phyloP scores from a whole-genome alignment of 2,888 invertebrate genomes.

The Oithona nana region DNA sequence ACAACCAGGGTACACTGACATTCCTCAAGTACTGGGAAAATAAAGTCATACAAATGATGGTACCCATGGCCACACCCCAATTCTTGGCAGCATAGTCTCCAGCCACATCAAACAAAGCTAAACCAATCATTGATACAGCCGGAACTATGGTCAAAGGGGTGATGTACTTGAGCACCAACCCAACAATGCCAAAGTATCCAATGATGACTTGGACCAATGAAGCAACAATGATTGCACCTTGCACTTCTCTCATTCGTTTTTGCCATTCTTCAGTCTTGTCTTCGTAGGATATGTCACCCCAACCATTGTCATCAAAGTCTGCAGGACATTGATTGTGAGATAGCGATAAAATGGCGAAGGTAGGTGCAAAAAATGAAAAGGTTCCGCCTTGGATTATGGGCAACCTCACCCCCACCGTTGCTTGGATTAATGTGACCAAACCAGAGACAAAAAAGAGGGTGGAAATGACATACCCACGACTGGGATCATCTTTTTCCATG shows the following conservation, averaged over 20 bases:
- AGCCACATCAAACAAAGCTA: constrained; percentile 62
- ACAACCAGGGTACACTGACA: constrained; percentile 38
- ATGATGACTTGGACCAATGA: constrained; percentile 22
- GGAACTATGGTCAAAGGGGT: constrained; percentile 68
- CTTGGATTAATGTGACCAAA: constrained; percentile 51
- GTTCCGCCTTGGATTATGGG: constrained; percentile 40
- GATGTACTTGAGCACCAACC: constrained; percentile 49
- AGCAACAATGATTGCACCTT: constrained; percentile 60
- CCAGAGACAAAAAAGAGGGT: constrained; percentile 66
- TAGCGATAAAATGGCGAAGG: constrained; percentile 48
- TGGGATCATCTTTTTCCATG: constrained; percentile 42
- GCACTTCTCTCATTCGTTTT: constrained; percentile 53
- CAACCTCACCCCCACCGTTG: constrained; percentile 46
- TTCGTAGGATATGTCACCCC: constrained; percentile 36
- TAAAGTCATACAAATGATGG: constrained; percentile 49
- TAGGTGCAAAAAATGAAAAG: constrained; percentile 57
- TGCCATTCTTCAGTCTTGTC: constrained; percentile 47
- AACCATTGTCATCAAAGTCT: constrained; percentile 21
- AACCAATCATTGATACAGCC: constrained; percentile 59
- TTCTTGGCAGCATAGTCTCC: constrained; percentile 57
- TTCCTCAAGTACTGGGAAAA: constrained; percentile 58
- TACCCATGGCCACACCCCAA: constrained; percentile 63
- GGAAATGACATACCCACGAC: constrained; percentile 52
- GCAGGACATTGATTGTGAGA: constrained; percentile 51
- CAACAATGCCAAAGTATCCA: constrained; percentile 38